These are phyloP conservation scores for Latrodectus hesperus DNA, from an alignment of 2,888 invertebrate genomes.

Conservation along the genomic window DNA sequence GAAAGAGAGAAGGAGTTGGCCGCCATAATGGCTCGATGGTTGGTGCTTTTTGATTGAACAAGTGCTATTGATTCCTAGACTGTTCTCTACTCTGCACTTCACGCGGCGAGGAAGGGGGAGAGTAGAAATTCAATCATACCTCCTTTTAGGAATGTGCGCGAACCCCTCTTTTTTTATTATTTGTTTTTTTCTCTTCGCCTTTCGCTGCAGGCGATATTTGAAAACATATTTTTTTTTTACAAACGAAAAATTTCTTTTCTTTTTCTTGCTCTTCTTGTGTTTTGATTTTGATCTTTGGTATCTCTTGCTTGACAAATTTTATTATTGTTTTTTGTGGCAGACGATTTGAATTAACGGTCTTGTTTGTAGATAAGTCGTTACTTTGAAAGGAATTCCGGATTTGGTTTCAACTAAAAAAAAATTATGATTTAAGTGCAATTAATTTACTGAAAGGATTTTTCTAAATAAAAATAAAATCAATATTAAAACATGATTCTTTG, in stretches of 20 bases:
- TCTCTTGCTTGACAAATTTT: background rate
- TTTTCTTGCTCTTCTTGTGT: background rate
- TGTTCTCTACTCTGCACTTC: slow-evolving; percentile 40
- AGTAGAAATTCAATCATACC: slow-evolving; percentile 26
- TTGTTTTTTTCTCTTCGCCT: background rate
- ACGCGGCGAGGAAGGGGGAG: slow-evolving; percentile 23
- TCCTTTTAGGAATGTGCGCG: slow-evolving; percentile 5
- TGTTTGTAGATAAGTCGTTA: no score
- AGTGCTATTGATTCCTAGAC: slow-evolving; percentile 67
- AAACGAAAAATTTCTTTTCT: background rate
- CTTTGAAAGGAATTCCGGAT: no score
- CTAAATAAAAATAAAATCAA: no score
- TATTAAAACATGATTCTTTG: no score
- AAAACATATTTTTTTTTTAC: background rate
- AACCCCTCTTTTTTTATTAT: background rate
- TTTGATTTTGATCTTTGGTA: background rate
- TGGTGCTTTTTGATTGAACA: slow-evolving; percentile 69
- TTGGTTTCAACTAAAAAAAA: no score
- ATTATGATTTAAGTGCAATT: no score
- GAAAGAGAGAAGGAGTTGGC: slow-evolving; percentile 42
- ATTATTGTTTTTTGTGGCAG: slow-evolving; percentile 2
- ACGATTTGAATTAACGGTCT: background rate
- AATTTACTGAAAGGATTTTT: no score
- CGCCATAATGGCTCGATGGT: slow-evolving; percentile 63
- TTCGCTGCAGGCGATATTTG: background rate